Conservation (phyloP, 1,140 invertebrate genomes). For the Zophobas morio region DNA sequence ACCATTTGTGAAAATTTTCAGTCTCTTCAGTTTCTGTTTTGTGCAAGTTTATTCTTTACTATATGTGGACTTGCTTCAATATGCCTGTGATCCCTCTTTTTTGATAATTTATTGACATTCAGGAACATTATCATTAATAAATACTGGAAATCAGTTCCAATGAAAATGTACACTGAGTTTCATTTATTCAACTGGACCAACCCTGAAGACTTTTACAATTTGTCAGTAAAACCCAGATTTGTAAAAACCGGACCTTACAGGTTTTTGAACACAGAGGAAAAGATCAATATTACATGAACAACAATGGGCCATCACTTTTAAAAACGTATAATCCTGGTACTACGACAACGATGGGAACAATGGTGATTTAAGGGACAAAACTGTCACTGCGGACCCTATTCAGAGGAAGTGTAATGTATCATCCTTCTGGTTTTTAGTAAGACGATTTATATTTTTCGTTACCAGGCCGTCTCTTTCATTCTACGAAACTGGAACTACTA, state of each 20-base stretch:
- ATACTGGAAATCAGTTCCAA: background rate
- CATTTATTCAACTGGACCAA: slow-evolving; percentile 84
- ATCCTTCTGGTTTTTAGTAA: too few relatives aligned
- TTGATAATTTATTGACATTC: background rate
- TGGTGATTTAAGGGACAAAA: too few relatives aligned
- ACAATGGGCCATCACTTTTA: slow-evolving; percentile 76
- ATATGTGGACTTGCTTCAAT: background rate
- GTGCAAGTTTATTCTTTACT: background rate
- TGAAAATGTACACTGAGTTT: slow-evolving; percentile 71
- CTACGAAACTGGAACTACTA: slow-evolving; percentile 27
- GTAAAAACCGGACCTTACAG: slow-evolving; percentile 79
- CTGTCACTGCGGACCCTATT: too few relatives aligned
- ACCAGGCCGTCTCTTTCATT: too few relatives aligned
- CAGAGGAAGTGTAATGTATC: too few relatives aligned
- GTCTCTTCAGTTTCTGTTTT: too few relatives aligned
- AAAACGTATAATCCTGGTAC: too few relatives aligned
- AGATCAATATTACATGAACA: slow-evolving; percentile 79
- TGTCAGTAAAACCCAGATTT: slow-evolving; percentile 69
- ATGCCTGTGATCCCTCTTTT: background rate
- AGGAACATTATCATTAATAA: background rate
- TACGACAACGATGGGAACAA: too few relatives aligned
- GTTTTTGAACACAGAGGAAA: slow-evolving; percentile 76
- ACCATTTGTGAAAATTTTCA: too few relatives aligned
- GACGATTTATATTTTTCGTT: too few relatives aligned
- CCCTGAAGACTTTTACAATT: slow-evolving; percentile 12